Evolutionary conservation across 2,888 invertebrate species (phyloP).

Genomic region (Abscondita cerata): DNA sequence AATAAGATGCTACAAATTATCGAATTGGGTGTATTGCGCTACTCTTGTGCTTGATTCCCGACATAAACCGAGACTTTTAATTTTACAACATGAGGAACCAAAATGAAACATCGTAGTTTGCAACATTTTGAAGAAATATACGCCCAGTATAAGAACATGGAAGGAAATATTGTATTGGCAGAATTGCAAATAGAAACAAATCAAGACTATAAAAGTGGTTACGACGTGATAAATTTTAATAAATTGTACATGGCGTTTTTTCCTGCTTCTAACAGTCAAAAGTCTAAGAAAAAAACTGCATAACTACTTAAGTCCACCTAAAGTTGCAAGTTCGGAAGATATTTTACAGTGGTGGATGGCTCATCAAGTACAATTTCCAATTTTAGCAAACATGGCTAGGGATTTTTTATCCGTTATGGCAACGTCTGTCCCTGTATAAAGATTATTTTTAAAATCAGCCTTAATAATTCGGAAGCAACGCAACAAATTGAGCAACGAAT

Average conservation of each 20-base stretch:
- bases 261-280: neutral
- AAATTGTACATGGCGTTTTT: no score
- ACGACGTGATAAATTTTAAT: neutral
- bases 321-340: neutral
- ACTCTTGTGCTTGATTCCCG: slow-evolving; percentile 40
- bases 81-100: slow-evolving; percentile 35
- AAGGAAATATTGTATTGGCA: neutral
- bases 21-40: slow-evolving; percentile 43
- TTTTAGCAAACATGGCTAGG: slow-evolving; percentile 31
- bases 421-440: slow-evolving; percentile 33
- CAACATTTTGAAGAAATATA: neutral
- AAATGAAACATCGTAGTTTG: slow-evolving; percentile 4
- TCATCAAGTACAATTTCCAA: slow-evolving; percentile 12
- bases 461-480: slow-evolving; percentile 32
- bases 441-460: slow-evolving; percentile 31
- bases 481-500: slow-evolving; percentile 22
- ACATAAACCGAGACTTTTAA: slow-evolving; percentile 42
- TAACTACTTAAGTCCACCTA: neutral
- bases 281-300: neutral
- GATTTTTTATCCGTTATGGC: slow-evolving; percentile 32
- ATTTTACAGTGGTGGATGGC: neutral
- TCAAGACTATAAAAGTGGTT: no score
- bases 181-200: neutral
- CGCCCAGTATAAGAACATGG: neutral
- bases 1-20: slow-evolving; percentile 40